phyloP scores from a whole-genome alignment of 2,113 vertebrate genomes.

The Salminus brasiliensis region DNA sequence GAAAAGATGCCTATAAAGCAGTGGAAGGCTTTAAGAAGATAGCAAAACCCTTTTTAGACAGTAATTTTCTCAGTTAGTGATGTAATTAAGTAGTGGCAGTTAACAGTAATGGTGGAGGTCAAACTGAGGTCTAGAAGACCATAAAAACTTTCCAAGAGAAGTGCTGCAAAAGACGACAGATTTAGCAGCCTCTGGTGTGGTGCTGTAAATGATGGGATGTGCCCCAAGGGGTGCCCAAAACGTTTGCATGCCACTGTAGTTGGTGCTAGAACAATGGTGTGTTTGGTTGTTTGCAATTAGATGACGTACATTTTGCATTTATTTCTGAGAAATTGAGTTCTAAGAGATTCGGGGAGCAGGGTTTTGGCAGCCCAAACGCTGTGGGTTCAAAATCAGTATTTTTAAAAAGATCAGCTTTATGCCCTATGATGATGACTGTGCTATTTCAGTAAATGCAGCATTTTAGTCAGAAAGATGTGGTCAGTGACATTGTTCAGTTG shows the following conservation, averaged over 20 bases:
- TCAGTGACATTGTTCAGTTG: constrained; percentile 30
- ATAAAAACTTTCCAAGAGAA: too few relatives aligned
- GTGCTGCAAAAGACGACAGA: too few relatives aligned
- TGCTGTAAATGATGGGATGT: too few relatives aligned
- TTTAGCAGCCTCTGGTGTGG: too few relatives aligned
- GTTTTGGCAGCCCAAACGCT: background rate
- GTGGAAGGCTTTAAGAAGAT: too few relatives aligned
- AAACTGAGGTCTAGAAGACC: too few relatives aligned
- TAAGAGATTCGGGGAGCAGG: background rate
- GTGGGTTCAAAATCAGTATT: background rate
- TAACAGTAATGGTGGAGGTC: too few relatives aligned
- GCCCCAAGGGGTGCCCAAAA: too few relatives aligned
- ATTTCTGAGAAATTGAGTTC: constrained; percentile 1
- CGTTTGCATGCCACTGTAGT: background rate
- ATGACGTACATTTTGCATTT: background rate
- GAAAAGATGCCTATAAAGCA: too few relatives aligned
- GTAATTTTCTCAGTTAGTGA: too few relatives aligned
- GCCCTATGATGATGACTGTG: background rate
- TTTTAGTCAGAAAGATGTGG: background rate
- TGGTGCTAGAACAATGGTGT: background rate
- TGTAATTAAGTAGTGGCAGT: too few relatives aligned
- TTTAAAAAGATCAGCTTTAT: background rate
- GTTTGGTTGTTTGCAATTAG: background rate
- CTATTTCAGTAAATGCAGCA: background rate
- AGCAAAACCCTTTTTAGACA: too few relatives aligned